Evolutionary conservation across 2,797 vertebrate species (phyloP).

Genomic region (Percopsis omiscomaycus): DNA sequence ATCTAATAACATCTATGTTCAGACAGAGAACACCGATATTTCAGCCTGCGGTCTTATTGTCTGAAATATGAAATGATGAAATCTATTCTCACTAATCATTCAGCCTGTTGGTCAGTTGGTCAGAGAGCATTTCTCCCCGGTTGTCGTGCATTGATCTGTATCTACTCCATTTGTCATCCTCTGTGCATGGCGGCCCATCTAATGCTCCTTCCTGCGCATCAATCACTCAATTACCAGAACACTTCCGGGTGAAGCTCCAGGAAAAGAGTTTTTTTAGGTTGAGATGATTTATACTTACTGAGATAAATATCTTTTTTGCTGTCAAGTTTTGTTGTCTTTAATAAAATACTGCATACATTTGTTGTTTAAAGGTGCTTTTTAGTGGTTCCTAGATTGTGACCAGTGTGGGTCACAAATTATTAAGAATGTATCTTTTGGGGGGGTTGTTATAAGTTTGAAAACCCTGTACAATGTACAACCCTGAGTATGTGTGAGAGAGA

Average conservation of each 20-base stretch:
- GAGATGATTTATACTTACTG: too few relatives aligned
- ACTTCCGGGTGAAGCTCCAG: slow-evolving; percentile 56
- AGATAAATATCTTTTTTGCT: too few relatives aligned
- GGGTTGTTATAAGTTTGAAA: too few relatives aligned
- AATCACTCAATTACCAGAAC: slow-evolving; percentile 64
- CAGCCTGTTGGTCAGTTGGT: slow-evolving; percentile 4
- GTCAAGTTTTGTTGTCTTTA: too few relatives aligned
- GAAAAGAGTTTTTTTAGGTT: slow-evolving; percentile 8
- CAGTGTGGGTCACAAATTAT: too few relatives aligned
- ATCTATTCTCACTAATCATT: slow-evolving; percentile 24
- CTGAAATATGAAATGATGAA: slow-evolving; percentile 26
- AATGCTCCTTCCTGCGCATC: slow-evolving; percentile 63
- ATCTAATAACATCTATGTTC: slow-evolving; percentile 8
- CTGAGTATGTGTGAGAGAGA: not conserved
- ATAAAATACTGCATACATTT: too few relatives aligned
- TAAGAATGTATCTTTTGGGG: too few relatives aligned
- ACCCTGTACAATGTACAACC: too few relatives aligned
- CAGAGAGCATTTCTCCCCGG: not conserved
- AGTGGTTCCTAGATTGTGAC: too few relatives aligned
- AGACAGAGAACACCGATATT: slow-evolving; percentile 1
- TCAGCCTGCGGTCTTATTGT: not conserved
- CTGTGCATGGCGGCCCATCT: slow-evolving; percentile 38
- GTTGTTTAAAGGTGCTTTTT: too few relatives aligned
- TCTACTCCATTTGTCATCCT: slow-evolving; percentile 49
- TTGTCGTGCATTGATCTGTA: not conserved